Evolutionary conservation across 35 echinoderm and acorn worm genomes (phyloP), one percentile per base, ranked within the genome.

Genomic region (Heliocidaris erythrogramma): DNA sequence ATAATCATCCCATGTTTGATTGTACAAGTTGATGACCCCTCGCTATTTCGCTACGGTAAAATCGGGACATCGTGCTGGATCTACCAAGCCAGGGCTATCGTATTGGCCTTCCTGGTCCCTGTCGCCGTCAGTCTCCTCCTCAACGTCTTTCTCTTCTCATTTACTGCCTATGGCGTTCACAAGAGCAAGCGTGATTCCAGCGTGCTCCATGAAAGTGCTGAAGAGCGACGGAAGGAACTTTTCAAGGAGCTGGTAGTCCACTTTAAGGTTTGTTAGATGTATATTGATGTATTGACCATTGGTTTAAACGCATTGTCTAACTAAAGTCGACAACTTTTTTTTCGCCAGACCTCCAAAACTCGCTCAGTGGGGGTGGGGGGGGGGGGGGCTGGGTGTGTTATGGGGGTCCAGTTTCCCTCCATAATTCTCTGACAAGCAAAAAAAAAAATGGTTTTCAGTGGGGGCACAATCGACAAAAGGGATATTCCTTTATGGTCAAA

Each of bases 21-120:
- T 13, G 91, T 59, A 2, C 91, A 92, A 30, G 13, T 9, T 30
- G 16, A 13, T 14, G 30, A 59, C 50, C 47, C 47, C 5, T 48
- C 17, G 30, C 24, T 92, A 0, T 30, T 92, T 30, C 47, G 91
- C 29, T 92, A 92, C 30, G 91, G 91, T n/a, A 48, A 89, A 31
- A 78, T 78, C 65, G 87, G 87, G 11, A 4, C 91, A 32, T 52
- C 48, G 4, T 92, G 91, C 47, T 92, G 91, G 91, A 49, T 92
- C 47, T 30, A 92, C 47, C 47, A 30, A 49, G 29, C n/a, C 12
- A 92, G 13, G 5, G 14, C 24, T 30, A 92, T 48, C 49, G 47
- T 92, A 5, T 11, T 92, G 29, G 48, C 27, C 13, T 92, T 92
- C 49, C 30, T 92, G 48, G 17, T 92, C 13, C 91, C 91, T 48